A percentile compares a stretch with the other conserved stretches of the same genome.
These are phyloP conservation scores for Sialis lutaria DNA, from an alignment of 2,888 invertebrate species.

Conservation along the genomic window DNA sequence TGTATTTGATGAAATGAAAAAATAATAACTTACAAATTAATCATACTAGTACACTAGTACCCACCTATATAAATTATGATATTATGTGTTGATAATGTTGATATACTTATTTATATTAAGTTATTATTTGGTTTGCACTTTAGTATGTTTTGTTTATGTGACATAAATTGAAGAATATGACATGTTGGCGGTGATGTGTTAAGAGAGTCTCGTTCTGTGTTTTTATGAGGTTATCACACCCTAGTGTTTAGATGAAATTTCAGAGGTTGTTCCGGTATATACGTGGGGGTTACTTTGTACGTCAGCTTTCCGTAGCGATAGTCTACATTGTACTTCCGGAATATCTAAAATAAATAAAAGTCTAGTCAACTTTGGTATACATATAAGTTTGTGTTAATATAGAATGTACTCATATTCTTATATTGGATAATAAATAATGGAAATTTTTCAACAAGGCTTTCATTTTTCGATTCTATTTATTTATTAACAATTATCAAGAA, in stretches of 20 bases:
- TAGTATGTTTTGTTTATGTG: no score
- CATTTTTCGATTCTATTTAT: no score
- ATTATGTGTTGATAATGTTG: no score
- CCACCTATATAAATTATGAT: no score
- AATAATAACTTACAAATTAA: no score
- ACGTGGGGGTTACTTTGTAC: conserved; percentile 57
- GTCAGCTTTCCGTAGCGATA: conserved; percentile 48
- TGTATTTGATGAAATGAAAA: no score
- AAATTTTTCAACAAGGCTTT: not conserved
- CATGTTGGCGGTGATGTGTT: not conserved
- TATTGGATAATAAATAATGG: not conserved
- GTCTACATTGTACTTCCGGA: conserved; percentile 49
- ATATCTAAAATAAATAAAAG: conserved; percentile 32
- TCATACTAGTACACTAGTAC: no score
- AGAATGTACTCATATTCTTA: not conserved
- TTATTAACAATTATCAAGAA: no score
- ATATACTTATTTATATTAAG: no score
- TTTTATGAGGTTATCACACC: conserved; percentile 15
- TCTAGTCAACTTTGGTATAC: not conserved
- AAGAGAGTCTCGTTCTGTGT: not conserved
- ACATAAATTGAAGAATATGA: no score
- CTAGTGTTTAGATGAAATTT: conserved; percentile 41
- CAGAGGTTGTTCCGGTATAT: conserved; percentile 52
- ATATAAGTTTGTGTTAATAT: not conserved
- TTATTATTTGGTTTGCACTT: no score